phyloP scores from a whole-genome alignment of 2,113 vertebrate genomes.

The Podarcis raffonei region DNA sequence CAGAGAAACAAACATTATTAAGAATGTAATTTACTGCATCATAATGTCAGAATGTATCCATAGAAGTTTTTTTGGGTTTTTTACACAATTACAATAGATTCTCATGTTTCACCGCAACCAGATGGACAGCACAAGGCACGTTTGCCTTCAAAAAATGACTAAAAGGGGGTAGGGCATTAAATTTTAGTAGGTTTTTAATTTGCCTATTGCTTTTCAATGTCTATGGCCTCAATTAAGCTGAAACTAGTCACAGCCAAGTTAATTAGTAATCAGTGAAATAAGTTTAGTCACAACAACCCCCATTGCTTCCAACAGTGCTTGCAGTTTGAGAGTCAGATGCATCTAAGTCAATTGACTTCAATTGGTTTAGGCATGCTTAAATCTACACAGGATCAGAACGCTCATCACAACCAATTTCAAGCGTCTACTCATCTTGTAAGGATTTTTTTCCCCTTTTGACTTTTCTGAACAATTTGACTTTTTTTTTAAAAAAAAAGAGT shows the following conservation, averaged over 20 bases:
- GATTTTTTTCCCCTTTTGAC: background rate
- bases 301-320: background rate
- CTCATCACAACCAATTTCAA: background rate
- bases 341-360: background rate
- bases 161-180: background rate
- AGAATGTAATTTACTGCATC: background rate
- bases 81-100: background rate
- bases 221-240: background rate
- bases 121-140: background rate
- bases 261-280: background rate
- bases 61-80: background rate
- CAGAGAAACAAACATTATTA: background rate
- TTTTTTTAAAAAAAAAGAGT: background rate
- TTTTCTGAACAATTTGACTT: background rate
- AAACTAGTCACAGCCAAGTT: background rate
- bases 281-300: background rate
- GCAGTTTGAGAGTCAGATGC: background rate
- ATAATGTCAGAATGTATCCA: background rate
- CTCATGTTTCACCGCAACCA: background rate
- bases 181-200: background rate
- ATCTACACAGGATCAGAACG: background rate
- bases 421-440: background rate
- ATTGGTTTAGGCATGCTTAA: background rate
- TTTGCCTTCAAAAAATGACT: background rate
- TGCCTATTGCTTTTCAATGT: background rate